Evolutionary conservation across 1,140 invertebrate genomes (phyloP).

Genomic region (Drosophila eugracilis): DNA sequence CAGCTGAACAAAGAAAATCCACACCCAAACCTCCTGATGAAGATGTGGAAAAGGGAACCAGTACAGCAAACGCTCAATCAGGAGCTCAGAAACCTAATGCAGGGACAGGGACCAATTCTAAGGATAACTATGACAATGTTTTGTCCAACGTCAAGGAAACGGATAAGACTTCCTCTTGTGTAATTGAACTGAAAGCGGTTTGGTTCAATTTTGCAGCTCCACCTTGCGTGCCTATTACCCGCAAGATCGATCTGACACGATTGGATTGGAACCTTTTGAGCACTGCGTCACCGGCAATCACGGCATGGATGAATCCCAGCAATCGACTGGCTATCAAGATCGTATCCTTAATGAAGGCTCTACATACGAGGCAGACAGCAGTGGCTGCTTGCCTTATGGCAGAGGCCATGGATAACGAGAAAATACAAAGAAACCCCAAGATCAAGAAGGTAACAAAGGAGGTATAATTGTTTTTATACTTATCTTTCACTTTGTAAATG

Average conservation of each 20-base stretch:
- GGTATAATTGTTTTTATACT: not conserved
- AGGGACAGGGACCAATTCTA: constrained; percentile 8
- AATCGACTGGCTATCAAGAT: constrained; percentile 94
- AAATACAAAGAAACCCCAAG: constrained; percentile 82
- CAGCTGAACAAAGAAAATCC: constrained; percentile 52
- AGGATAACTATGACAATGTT: constrained; percentile 76
- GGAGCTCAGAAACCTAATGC: constrained; percentile 33
- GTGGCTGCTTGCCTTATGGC: constrained; percentile 97
- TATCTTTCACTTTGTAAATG: not conserved
- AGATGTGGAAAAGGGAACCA: constrained; percentile 73
- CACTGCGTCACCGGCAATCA: constrained; percentile 97
- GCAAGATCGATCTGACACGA: constrained; percentile 97
- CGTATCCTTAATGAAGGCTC: constrained; percentile 91
- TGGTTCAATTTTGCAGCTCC: constrained; percentile 99
- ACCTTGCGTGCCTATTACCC: constrained; percentile 95
- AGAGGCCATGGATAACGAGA: constrained; percentile 92
- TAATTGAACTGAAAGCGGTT: constrained; percentile 94
- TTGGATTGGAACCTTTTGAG: constrained; percentile 98
- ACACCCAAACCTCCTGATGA: constrained; percentile 67
- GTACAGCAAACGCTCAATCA: not conserved
- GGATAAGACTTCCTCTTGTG: constrained; percentile 89
- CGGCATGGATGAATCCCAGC: constrained; percentile 98
- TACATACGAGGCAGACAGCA: constrained; percentile 92
- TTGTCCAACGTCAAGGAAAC: constrained; percentile 77
- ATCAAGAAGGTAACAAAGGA: constrained; percentile 72